phyloP scores from a whole-genome alignment of 2,797 vertebrate genomes.

The Myotis myotis region DNA sequence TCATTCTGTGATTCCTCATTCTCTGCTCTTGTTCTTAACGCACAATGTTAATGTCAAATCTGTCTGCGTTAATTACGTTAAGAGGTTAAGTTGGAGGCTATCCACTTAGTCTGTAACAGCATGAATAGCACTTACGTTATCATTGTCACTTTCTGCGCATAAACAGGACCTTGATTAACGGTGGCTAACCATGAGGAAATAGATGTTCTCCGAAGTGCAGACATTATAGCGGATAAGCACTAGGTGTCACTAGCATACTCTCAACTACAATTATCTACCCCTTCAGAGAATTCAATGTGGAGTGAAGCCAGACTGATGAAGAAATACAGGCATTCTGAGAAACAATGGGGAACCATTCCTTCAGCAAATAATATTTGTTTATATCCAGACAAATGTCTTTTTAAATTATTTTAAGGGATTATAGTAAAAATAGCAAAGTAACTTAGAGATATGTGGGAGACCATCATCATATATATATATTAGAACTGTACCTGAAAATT shows the following conservation, averaged over 20 bases:
- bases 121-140: constrained; percentile 61
- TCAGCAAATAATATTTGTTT: neutral
- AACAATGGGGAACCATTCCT: neutral
- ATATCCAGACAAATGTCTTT: neutral
- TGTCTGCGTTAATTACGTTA: constrained; percentile 68
- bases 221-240: constrained; percentile 72
- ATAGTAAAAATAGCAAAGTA: neutral
- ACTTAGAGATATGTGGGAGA: neutral
- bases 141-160: constrained; percentile 58
- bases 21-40: constrained; percentile 44
- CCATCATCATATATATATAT: neutral
- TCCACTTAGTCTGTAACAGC: constrained; percentile 68
- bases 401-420: neutral
- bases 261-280: constrained; percentile 2
- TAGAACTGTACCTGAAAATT: neutral
- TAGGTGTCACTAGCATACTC: constrained; percentile 84
- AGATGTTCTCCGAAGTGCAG: constrained; percentile 28
- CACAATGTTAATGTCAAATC: constrained; percentile 61
- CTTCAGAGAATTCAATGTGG: neutral
- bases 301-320: accelerated
- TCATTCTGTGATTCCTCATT: constrained; percentile 46
- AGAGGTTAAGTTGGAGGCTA: constrained; percentile 72
- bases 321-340: neutral
- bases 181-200: neutral
- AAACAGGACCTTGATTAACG: constrained; percentile 70